A percentile compares a stretch with the other conserved stretches of the same genome.
These are phyloP conservation scores for Cyphomyrus discorhynchus DNA, from an alignment of 2,113 vertebrate genomes.

Conservation along the genomic window DNA sequence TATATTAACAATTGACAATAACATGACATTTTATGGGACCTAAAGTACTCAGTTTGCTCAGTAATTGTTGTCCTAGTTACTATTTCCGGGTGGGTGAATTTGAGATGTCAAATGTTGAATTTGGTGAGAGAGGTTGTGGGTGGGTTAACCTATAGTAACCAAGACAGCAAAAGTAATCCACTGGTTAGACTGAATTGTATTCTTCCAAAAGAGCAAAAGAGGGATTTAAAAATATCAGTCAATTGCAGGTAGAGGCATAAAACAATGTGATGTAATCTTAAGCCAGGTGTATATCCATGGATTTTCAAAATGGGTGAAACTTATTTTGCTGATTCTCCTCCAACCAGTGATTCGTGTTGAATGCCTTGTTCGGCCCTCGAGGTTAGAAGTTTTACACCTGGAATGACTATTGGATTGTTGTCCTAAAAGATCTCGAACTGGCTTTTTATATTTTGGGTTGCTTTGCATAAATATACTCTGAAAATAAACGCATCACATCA, in stretches of 20 bases:
- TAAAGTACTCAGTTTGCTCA: neutral
- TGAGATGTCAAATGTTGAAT: neutral
- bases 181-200: neutral
- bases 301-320: neutral
- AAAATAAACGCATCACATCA: slow-evolving; percentile 45
- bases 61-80: neutral
- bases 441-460: slow-evolving; percentile 44
- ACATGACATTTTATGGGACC: neutral
- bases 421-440: slow-evolving; percentile 45
- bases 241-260: neutral
- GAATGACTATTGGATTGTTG: neutral
- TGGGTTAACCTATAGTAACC: neutral
- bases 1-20: neutral
- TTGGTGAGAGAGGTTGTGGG: neutral
- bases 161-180: neutral
- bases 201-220: neutral
- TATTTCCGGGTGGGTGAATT: neutral
- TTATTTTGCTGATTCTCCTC: neutral
- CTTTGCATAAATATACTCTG: slow-evolving; percentile 33
- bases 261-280: neutral
- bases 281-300: neutral
- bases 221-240: slow-evolving; percentile 13
- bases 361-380: neutral
- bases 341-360: neutral
- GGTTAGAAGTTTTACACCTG: neutral